Conservation (phyloP, 2,113 vertebrate genomes). For the Bettongia penicillata region DNA sequence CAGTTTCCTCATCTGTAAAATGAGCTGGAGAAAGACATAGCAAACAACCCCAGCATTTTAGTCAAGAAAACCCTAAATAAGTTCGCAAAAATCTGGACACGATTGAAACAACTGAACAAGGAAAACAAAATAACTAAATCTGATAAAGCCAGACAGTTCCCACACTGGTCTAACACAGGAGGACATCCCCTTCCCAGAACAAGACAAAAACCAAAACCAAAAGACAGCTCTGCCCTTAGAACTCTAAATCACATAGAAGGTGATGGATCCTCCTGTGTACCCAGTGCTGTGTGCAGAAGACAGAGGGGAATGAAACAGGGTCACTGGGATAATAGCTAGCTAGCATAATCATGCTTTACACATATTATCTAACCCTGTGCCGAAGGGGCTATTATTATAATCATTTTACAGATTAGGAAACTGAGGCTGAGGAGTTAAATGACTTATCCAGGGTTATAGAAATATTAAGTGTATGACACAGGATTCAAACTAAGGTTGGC, state of each 20-base stretch:
- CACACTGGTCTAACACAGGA: background rate
- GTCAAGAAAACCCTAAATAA: background rate
- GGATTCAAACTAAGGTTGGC: background rate
- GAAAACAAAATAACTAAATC: background rate
- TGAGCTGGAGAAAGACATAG: background rate
- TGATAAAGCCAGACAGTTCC: background rate
- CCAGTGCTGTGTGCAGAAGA: background rate
- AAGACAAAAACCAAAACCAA: background rate
- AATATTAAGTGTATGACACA: background rate
- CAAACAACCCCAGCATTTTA: background rate
- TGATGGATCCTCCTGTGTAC: background rate
- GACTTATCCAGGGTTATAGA: background rate
- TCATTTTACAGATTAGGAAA: background rate
- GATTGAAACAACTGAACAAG: background rate
- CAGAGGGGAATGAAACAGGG: background rate
- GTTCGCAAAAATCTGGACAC: background rate
- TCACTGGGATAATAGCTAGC: background rate
- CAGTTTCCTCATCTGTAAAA: background rate
- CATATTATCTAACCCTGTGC: background rate
- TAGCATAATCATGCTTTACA: background rate
- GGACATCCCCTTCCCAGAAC: background rate
- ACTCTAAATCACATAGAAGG: background rate
- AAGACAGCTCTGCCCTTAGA: background rate
- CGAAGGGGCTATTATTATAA: background rate
- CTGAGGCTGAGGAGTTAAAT: background rate